Percentiles rank a stretch among this genome's conserved stretches.
These are phyloP conservation scores for Corella eumyota DNA, from an alignment of 23 tunicate species.

Conservation along the genomic window DNA sequence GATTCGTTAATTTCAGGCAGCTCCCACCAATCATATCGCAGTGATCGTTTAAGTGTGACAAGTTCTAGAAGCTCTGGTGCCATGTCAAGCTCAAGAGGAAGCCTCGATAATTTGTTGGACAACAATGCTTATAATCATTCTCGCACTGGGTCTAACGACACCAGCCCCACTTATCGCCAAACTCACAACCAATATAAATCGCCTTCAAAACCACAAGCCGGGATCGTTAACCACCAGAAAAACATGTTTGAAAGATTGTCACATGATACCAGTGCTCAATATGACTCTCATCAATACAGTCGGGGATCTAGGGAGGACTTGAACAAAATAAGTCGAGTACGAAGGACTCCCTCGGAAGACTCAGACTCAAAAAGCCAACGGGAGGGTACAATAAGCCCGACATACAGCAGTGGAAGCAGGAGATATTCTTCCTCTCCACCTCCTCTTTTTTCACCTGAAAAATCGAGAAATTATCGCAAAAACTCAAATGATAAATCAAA, in stretches of 20 bases:
- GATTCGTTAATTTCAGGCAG: conserved; percentile 51
- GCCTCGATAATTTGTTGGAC: conserved; percentile 43
- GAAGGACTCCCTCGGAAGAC: conserved; percentile 11
- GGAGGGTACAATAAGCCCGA: background rate
- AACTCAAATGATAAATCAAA: background rate
- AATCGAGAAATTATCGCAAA: background rate
- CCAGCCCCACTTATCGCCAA: too few species aligned
- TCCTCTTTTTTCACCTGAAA: background rate
- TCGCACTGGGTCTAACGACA: background rate
- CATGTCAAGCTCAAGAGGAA: conserved; percentile 58
- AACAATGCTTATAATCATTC: conserved; percentile 11
- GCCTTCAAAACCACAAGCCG: conserved; percentile 24
- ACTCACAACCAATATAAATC: conserved; percentile 8
- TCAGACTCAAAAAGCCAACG: conserved; percentile 6
- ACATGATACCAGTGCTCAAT: conserved; percentile 1
- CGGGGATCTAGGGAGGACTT: conserved; percentile 12
- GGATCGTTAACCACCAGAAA: conserved; percentile 39
- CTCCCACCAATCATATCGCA: conserved; percentile 45
- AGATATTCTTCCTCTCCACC: conserved; percentile 12
- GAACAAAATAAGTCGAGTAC: conserved; percentile 4
- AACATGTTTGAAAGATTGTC: conserved; percentile 42
- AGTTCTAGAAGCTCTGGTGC: conserved; percentile 50
- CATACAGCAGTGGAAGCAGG: background rate
- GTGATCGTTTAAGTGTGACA: conserved; percentile 37
- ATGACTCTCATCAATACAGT: conserved; percentile 3